These are phyloP conservation scores for Lutraria rhynchaena DNA, from an alignment of 1,140 invertebrate species.

Conservation along the genomic window DNA sequence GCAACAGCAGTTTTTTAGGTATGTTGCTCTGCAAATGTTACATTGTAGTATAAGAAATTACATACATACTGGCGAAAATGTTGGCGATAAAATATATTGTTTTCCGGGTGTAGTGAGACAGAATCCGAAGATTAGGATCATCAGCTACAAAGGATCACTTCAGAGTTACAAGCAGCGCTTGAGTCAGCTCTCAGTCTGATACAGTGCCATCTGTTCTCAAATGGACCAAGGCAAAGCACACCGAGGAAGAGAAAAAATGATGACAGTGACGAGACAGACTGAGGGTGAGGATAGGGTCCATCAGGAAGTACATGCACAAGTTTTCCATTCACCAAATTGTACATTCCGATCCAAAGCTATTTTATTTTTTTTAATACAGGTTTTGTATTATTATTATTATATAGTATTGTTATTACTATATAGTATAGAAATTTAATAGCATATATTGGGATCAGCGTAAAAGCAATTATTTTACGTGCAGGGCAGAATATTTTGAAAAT, in stretches of 20 bases:
- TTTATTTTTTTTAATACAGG: slow-evolving; percentile 7
- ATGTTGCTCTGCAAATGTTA: too few species aligned
- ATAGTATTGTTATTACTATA: not conserved
- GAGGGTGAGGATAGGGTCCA: slow-evolving; percentile 1
- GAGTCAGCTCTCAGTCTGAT: not conserved
- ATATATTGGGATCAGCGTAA: not conserved
- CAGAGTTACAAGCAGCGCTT: not conserved
- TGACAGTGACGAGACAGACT: slow-evolving; percentile 14
- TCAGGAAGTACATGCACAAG: slow-evolving; percentile 3
- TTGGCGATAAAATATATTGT: not conserved
- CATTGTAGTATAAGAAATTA: not conserved
- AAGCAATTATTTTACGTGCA: not conserved
- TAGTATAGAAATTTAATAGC: not conserved
- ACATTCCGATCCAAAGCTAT: slow-evolving; percentile 9
- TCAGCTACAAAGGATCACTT: not conserved
- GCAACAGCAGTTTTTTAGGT: not conserved
- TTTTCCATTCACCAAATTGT: not conserved
- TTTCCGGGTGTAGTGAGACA: not conserved
- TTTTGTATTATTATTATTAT: not conserved
- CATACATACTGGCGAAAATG: not conserved
- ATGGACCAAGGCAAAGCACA: not conserved
- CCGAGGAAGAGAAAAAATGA: slow-evolving; percentile 1
- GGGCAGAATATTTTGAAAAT: not conserved
- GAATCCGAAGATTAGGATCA: too few species aligned
- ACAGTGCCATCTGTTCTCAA: too few species aligned